Conservation (phyloP, 1,140 invertebrate genomes). For the Caerostris darwini region DNA sequence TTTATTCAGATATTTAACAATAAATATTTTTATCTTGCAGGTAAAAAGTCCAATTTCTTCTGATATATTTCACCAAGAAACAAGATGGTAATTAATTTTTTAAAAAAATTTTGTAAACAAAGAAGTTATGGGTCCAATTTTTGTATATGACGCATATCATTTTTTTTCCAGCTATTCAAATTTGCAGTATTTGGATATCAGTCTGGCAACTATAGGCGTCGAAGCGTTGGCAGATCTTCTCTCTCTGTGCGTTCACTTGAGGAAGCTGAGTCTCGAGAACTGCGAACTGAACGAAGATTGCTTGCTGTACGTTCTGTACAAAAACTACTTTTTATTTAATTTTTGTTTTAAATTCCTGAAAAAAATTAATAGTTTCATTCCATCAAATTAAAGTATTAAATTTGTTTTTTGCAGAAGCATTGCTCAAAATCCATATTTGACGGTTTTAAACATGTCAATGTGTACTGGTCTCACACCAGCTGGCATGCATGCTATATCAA, state of each 20-base stretch:
- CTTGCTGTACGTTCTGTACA: conserved; percentile 81
- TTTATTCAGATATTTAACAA: too few relatives aligned
- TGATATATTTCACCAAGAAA: neutral
- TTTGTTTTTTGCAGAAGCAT: conserved; percentile 82
- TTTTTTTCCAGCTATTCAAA: conserved; percentile 81
- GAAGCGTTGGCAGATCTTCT: conserved; percentile 86
- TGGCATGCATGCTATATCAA: conserved; percentile 85
- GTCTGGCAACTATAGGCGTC: conserved; percentile 87
- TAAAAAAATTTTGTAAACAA: too few relatives aligned
- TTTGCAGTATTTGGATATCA: conserved; percentile 92
- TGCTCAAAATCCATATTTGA: conserved; percentile 86
- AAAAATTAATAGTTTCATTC: too few relatives aligned
- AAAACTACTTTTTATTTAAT: neutral
- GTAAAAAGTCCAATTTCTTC: conserved; percentile 38
- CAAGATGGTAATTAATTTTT: conserved; percentile 5
- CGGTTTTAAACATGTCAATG: conserved; percentile 89
- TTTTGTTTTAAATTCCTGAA: too few relatives aligned
- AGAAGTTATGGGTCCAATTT: too few relatives aligned
- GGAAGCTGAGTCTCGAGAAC: conserved; percentile 92
- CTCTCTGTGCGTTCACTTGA: conserved; percentile 86
- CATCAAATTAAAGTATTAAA: too few relatives aligned
- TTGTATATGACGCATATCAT: too few relatives aligned
- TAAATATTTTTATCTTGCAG: conserved; percentile 6
- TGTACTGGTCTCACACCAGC: conserved; percentile 85
- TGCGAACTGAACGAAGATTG: conserved; percentile 86